Percentiles rank a stretch among this genome's conserved stretches.
These are phyloP conservation scores for Acanthopleura granulata DNA, from an alignment of 2,888 invertebrate genomes.

Conservation along the genomic window DNA sequence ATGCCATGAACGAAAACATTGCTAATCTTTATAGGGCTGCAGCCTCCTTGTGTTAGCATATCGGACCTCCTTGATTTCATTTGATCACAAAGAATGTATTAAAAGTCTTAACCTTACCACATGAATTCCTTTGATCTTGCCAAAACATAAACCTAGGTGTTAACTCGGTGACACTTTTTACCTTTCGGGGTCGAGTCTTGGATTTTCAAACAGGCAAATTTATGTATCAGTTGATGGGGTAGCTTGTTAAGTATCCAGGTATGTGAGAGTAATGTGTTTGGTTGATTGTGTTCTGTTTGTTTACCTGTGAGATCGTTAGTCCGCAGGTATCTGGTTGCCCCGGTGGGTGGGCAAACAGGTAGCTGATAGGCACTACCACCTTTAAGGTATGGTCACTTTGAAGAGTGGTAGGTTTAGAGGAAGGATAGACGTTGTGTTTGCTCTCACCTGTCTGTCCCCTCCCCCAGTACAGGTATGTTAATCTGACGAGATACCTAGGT, in stretches of 20 bases:
- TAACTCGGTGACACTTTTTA: not conserved
- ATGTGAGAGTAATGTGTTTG: not conserved
- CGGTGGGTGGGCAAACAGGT: not conserved
- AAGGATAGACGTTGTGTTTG: not conserved
- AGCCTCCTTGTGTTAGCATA: too few relatives aligned
- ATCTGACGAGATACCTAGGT: conserved; percentile 9
- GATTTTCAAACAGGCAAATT: not conserved
- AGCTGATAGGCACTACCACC: not conserved
- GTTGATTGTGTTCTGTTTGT: too few relatives aligned
- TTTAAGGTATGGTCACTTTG: not conserved
- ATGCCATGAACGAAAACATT: too few relatives aligned
- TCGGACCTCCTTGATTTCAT: too few relatives aligned
- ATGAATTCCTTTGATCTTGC: not conserved
- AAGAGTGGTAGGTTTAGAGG: not conserved
- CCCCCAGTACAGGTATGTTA: not conserved
- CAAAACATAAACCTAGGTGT: not conserved
- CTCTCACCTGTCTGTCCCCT: not conserved
- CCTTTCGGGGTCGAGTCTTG: not conserved
- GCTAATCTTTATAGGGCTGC: too few relatives aligned
- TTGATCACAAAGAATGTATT: too few relatives aligned
- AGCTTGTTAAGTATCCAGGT: not conserved
- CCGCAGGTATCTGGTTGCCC: not conserved
- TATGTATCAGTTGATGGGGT: conserved; percentile 2
- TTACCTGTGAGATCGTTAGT: too few relatives aligned
- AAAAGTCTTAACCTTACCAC: not conserved